Conservation (phyloP, 2,888 invertebrate genomes). For the Erebia epiphron region DNA sequence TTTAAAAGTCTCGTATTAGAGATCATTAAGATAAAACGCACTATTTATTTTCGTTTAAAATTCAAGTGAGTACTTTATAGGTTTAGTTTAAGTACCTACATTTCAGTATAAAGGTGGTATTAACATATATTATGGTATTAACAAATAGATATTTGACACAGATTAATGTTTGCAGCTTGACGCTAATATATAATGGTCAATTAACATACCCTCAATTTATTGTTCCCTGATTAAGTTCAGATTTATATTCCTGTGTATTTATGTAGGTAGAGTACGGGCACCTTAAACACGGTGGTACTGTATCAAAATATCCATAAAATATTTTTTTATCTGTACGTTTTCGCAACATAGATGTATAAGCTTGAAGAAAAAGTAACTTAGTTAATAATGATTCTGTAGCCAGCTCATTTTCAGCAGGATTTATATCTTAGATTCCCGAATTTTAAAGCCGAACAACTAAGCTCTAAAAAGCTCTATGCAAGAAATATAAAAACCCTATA, state of each 20-base stretch:
- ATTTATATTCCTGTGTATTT: background rate
- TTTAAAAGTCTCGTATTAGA: slow-evolving; percentile 9
- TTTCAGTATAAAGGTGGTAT: slow-evolving; percentile 31
- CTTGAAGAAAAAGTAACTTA: no score
- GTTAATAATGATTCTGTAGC: no score
- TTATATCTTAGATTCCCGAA: no score
- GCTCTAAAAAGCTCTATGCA: background rate
- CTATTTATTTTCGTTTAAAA: slow-evolving; percentile 21
- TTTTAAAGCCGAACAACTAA: background rate
- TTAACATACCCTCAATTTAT: slow-evolving; percentile 18
- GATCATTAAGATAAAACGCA: slow-evolving; percentile 13
- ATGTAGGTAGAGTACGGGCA: background rate
- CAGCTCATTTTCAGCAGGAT: no score
- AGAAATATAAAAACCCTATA: background rate
- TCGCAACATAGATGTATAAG: no score
- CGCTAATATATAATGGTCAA: slow-evolving; percentile 39
- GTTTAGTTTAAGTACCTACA: slow-evolving; percentile 14
- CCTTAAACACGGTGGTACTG: background rate
- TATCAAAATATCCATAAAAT: background rate
- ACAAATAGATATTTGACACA: slow-evolving; percentile 34
- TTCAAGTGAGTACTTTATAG: slow-evolving; percentile 25
- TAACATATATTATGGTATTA: slow-evolving; percentile 37
- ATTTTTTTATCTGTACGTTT: background rate
- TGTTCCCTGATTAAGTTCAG: background rate
- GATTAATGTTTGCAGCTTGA: slow-evolving; percentile 41